phyloP scores from a whole-genome alignment of 30 jellyfish, hydroid and myxozoan species.

The Cassiopea xamachana region DNA sequence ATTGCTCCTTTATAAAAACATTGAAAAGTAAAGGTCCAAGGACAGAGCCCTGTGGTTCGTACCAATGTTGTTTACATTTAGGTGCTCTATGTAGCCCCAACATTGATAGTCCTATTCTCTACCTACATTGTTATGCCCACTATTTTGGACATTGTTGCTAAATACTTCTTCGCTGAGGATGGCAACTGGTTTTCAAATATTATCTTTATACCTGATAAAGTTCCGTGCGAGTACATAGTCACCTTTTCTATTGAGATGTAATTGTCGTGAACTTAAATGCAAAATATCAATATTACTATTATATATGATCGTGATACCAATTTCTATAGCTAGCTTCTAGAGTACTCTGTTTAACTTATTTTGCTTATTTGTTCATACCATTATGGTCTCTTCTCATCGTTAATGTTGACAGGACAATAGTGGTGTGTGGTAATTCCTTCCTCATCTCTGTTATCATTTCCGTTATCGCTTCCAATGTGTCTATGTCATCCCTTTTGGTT shows the following conservation, averaged over 20 bases:
- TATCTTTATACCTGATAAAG: not conserved
- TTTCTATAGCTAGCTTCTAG: not conserved
- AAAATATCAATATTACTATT: not conserved
- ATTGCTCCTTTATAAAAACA: conserved; percentile 47
- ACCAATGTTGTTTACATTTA: not conserved
- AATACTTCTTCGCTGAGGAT: not conserved
- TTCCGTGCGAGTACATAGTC: not conserved
- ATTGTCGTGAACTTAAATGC: not conserved
- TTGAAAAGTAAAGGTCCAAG: conserved; percentile 50
- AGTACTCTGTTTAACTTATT: not conserved
- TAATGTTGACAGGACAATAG: conserved; percentile 23
- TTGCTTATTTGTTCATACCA: not conserved
- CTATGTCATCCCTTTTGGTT: conserved; percentile 13
- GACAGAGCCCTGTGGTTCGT: conserved; percentile 51
- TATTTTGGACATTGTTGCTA: not conserved
- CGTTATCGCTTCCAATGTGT: not conserved
- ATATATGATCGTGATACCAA: not conserved
- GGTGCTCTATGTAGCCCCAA: not conserved
- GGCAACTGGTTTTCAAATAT: not conserved
- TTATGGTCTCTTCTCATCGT: conserved; percentile 31
- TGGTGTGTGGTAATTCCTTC: conserved; percentile 21
- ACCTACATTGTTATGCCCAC: not conserved
- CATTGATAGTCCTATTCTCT: not conserved
- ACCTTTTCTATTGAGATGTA: not conserved
- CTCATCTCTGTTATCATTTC: conserved; percentile 9